Evolutionary conservation across 2,888 invertebrate species (phyloP).

Genomic region (Himalopsyche japonica): DNA sequence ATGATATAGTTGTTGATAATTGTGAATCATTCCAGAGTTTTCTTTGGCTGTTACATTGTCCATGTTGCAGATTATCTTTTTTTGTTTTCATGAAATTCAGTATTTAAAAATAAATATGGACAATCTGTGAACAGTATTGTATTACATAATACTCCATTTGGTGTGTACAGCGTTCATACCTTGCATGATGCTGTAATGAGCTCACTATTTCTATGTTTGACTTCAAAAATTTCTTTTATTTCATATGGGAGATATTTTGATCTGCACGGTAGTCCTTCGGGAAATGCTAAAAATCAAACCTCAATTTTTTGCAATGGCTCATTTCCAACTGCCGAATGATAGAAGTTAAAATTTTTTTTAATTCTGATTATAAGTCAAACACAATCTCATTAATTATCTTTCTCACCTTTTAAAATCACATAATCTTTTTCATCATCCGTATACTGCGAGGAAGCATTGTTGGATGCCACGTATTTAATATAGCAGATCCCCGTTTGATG

Average conservation of each 20-base stretch:
- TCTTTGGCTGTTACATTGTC: background rate
- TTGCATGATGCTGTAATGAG: constrained; percentile 50
- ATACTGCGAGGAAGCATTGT: background rate
- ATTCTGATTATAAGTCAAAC: too few relatives aligned
- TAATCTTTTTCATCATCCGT: background rate
- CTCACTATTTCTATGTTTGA: constrained; percentile 43
- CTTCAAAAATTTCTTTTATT: constrained; percentile 5
- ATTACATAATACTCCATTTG: too few relatives aligned
- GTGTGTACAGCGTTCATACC: constrained; percentile 41
- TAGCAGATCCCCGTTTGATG: constrained; percentile 66
- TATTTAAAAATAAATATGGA: too few relatives aligned
- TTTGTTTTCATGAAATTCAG: too few relatives aligned
- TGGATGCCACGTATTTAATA: constrained; percentile 44
- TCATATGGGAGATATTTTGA: constrained; percentile 41
- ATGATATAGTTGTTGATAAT: background rate
- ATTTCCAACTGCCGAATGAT: too few relatives aligned
- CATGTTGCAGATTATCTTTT: background rate
- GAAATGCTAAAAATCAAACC: constrained; percentile 43
- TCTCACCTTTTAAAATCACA: background rate
- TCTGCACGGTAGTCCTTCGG: constrained; percentile 47
- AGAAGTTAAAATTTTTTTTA: too few relatives aligned
- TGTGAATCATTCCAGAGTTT: background rate
- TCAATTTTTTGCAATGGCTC: background rate
- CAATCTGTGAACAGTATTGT: too few relatives aligned
- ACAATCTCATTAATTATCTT: background rate